These are phyloP conservation scores for Liodrosophila aerea DNA, from an alignment of 2,888 invertebrate species.

Conservation along the genomic window DNA sequence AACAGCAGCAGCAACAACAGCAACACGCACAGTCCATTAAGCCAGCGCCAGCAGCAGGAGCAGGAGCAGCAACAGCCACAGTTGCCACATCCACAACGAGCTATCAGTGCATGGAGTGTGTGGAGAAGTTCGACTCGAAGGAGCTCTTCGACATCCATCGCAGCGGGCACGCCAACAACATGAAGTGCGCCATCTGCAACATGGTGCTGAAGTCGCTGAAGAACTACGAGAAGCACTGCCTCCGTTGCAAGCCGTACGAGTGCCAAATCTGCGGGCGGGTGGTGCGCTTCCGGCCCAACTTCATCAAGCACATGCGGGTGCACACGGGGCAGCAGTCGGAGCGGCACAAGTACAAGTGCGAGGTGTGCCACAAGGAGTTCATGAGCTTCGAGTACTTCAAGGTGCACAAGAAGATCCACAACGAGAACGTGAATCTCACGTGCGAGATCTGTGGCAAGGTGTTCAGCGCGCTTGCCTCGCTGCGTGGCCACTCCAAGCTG, in stretches of 20 bases:
- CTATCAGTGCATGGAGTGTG: conserved; percentile 80
- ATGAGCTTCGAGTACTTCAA: conserved; percentile 84
- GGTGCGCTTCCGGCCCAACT: conserved; percentile 82
- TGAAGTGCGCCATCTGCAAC: conserved; percentile 82
- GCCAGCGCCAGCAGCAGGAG: conserved; percentile 15
- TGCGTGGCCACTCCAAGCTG: conserved; percentile 81
- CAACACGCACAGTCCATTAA: conserved; percentile 38
- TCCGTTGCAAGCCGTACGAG: conserved; percentile 82
- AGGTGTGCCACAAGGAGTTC: conserved; percentile 84
- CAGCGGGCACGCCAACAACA: conserved; percentile 82
- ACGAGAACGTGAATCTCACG: conserved; percentile 83
- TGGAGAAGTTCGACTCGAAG: conserved; percentile 81
- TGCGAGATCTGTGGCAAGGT: conserved; percentile 84
- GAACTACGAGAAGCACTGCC: conserved; percentile 82
- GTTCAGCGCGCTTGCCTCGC: conserved; percentile 82
- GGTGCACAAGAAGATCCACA: conserved; percentile 85
- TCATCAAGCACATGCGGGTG: conserved; percentile 82
- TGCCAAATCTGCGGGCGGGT: conserved; percentile 82
- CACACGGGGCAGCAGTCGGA: conserved; percentile 82
- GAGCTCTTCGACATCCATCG: conserved; percentile 82
- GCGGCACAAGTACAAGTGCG: conserved; percentile 84
- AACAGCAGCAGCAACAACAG: conserved; percentile 36
- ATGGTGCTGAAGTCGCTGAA: conserved; percentile 82
- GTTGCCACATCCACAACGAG: conserved; percentile 54
- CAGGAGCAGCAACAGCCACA: conserved; percentile 18